A percentile compares a stretch with the other conserved stretches of the same genome.
These are phyloP conservation scores for Philypnodon macrostomus DNA, from an alignment of 2,797 vertebrate species.

Conservation along the genomic window DNA sequence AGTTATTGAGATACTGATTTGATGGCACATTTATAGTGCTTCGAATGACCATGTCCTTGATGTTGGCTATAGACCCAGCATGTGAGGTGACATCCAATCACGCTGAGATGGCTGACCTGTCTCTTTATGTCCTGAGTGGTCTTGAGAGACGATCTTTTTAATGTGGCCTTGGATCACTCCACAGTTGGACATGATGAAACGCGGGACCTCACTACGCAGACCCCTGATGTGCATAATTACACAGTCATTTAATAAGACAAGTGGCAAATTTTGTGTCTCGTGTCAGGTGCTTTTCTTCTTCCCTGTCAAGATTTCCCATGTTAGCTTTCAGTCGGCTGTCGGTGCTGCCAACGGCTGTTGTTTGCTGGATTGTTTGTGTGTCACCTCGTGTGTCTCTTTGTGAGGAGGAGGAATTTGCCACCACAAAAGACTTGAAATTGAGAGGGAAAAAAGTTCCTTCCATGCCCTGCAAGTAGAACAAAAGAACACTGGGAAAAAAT, in stretches of 20 bases:
- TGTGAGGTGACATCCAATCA: conserved; percentile 73
- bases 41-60: conserved; percentile 61
- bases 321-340: conserved; percentile 68
- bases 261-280: conserved; percentile 60
- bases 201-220: conserved; percentile 42
- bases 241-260: conserved; percentile 64
- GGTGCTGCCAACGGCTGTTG: conserved; percentile 58
- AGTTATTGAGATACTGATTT: conserved; percentile 63
- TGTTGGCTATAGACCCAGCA: conserved; percentile 61
- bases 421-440: conserved; percentile 68
- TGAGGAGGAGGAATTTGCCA: conserved; percentile 66
- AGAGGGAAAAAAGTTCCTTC: conserved; percentile 68
- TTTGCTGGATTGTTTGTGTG: conserved; percentile 71
- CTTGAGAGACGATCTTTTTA: conserved; percentile 60
- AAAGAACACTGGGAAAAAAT: conserved; percentile 61
- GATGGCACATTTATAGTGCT: conserved; percentile 63
- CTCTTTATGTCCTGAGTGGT: conserved; percentile 62
- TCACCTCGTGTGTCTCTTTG: conserved; percentile 63
- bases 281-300: conserved; percentile 54
- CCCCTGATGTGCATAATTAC: conserved; percentile 68
- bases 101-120: conserved; percentile 60
- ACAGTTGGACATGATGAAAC: conserved; percentile 38
- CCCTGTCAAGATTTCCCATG: conserved; percentile 66
- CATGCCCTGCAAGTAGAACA: conserved; percentile 68
- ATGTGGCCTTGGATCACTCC: conserved; percentile 46